Base-by-base conservation (phyloP, 2,888 invertebrate genomes). In the Halictus quadricinctus region DNA sequence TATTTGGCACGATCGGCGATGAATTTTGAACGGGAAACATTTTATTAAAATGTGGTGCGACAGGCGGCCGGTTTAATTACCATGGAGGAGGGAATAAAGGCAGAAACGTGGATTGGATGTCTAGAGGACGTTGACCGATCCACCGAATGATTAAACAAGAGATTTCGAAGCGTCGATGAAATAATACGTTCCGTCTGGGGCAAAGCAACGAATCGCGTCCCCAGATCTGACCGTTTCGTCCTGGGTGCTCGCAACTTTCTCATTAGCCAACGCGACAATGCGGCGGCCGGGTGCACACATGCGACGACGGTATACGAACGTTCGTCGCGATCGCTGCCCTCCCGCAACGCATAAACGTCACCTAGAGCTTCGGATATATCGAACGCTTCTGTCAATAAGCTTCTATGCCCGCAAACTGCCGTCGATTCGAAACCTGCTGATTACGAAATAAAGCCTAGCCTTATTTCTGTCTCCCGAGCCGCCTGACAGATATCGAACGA, bases 331-430 rank as follows among this genome's bases (percentile, higher is more conserved):
- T 60, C 80, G 54, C 36, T 69, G 72, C 54, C 58, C 72, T 81
- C 41, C n/a, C 41, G 50, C 88, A 91, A 78, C 91, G 90, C 92
- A 92, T 93, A 93, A 94, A 93, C 91, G 94, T 93, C 93, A 92
- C 90, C 90, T 90, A 92, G 91, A 90, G 90, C 93, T 92, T 93
- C 91, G 92, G 64, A 64, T 93, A 70, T 72, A 93, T 94, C 93
- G 93, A 94, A 92, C 92, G 91, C 87, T 92, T 93, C 93, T 93
- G 93, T 93, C 94, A 93, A 94, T 94, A 93, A 93, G 88, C 92
- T 43, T 69, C 41, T 91, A 79, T 87, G 90, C 87, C 88, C 85
- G 88, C 86, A 54, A 86, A 92, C 92, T 92, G 89, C 91, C 91
- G 91, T 86, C 91, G 92, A 93, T 93, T 92, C 91, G 92, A 94